These are phyloP conservation scores for Luperina testacea DNA, from an alignment of 2,888 invertebrate genomes.

Conservation along the genomic window DNA sequence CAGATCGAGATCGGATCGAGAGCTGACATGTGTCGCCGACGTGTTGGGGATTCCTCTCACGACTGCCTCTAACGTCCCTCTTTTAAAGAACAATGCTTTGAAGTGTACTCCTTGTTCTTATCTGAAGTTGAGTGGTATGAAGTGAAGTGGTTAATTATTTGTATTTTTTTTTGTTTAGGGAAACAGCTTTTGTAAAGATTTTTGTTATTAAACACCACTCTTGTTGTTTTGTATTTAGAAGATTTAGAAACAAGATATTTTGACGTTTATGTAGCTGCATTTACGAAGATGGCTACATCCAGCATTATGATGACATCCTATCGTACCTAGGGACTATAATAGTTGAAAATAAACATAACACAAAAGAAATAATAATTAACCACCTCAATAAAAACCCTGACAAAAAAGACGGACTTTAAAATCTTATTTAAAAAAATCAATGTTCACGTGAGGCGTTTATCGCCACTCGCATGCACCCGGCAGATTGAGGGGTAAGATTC, in stretches of 20 bases:
- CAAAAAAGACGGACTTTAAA: constrained; percentile 34
- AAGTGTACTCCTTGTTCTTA: constrained; percentile 49
- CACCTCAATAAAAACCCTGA: constrained; percentile 15
- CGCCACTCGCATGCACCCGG: constrained; percentile 75
- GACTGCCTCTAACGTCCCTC: constrained; percentile 70
- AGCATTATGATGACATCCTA: neutral
- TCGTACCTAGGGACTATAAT: neutral
- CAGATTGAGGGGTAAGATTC: constrained; percentile 86
- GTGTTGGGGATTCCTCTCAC: constrained; percentile 72
- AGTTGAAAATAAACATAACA: neutral
- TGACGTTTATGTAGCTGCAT: neutral
- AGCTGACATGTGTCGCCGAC: constrained; percentile 83
- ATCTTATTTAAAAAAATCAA: constrained; percentile 75
- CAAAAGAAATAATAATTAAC: neutral
- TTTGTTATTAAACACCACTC: neutral
- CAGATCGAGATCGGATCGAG: constrained; percentile 76
- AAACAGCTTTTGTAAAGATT: neutral
- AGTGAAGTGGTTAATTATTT: constrained; percentile 29
- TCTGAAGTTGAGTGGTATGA: constrained; percentile 53
- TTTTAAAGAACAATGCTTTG: constrained; percentile 70
- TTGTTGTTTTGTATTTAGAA: neutral
- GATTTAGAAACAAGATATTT: neutral
- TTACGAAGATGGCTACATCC: neutral
- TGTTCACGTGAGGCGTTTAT: constrained; percentile 80
- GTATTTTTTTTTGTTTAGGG: constrained; percentile 4